A percentile compares a stretch with the other conserved stretches of the same genome.
These are phyloP conservation scores for Colletes gigas DNA, from an alignment of 1,140 invertebrate genomes.

Conservation along the genomic window DNA sequence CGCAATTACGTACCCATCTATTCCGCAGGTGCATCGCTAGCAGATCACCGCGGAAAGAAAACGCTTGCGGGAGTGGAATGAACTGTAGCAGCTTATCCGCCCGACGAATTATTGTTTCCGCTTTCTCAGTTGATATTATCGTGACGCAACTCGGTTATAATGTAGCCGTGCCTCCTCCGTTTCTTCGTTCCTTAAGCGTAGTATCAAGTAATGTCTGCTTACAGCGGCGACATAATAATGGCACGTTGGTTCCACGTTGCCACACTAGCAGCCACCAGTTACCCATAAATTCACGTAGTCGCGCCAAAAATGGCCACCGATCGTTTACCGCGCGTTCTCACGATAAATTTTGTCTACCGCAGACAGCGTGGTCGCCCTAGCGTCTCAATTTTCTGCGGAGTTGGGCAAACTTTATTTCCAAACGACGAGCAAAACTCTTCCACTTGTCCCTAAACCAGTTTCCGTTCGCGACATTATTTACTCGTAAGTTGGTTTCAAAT, in stretches of 20 bases:
- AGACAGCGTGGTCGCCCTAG: not conserved
- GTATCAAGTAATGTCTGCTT: conserved; percentile 25
- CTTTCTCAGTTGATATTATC: conserved; percentile 62
- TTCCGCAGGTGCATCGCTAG: conserved; percentile 26
- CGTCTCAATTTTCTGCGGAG: not conserved
- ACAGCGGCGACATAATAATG: conserved; percentile 24
- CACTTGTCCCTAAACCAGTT: no score
- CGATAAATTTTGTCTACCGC: not conserved
- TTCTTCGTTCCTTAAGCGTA: conserved; percentile 30
- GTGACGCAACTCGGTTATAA: conserved; percentile 61
- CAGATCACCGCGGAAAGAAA: conserved; percentile 35
- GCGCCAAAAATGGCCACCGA: conserved; percentile 23
- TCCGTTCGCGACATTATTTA: not conserved
- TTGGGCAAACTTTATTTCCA: no score
- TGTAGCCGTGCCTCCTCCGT: conserved; percentile 48
- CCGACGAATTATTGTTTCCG: conserved; percentile 63
- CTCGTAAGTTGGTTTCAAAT: no score
- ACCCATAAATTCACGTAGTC: conserved; percentile 19
- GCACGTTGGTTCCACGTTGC: conserved; percentile 7
- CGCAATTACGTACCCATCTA: no score
- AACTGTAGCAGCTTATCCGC: conserved; percentile 57
- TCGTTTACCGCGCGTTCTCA: conserved; percentile 9
- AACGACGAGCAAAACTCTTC: no score
- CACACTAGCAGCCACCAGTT: conserved; percentile 13
- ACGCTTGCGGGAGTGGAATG: conserved; percentile 46